A percentile compares a stretch with the other conserved stretches of the same genome.
Conservation (phyloP, 2,888 invertebrate genomes). For the Xanthia togata region DNA sequence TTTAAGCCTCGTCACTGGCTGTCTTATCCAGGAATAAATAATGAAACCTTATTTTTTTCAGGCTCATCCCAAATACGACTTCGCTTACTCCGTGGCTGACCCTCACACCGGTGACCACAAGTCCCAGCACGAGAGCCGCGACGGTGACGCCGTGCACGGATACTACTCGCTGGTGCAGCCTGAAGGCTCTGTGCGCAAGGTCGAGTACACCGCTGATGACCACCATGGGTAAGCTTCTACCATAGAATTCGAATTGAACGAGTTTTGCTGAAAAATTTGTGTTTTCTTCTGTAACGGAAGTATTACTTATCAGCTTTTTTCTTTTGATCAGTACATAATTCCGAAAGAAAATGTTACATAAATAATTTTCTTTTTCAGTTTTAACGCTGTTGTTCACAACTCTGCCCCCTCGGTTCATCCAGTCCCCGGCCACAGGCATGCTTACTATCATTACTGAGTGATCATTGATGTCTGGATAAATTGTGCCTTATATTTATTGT, state of each 20-base stretch:
- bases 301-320: neutral
- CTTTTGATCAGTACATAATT: neutral
- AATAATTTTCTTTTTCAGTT: neutral
- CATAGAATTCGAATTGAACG: neutral
- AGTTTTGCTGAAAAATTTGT: neutral
- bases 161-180: slow-evolving; percentile 90
- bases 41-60: slow-evolving; percentile 45
- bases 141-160: slow-evolving; percentile 90
- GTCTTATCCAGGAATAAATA: too few relatives aligned
- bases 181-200: slow-evolving; percentile 82
- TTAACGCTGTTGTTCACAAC: neutral
- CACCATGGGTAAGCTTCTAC: slow-evolving; percentile 56
- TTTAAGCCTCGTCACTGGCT: neutral
- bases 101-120: slow-evolving; percentile 91
- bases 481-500: neutral
- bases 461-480: neutral
- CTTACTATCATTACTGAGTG: neutral
- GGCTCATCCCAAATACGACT: slow-evolving; percentile 86
- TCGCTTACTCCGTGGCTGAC: slow-evolving; percentile 89
- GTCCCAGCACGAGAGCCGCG: slow-evolving; percentile 88
- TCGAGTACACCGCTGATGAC: slow-evolving; percentile 84
- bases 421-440: neutral
- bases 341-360: neutral
- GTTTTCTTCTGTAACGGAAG: neutral
- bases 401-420: neutral